phyloP scores from a whole-genome alignment of 2,888 invertebrate genomes.

The Mongoloraphidia duomilia region DNA sequence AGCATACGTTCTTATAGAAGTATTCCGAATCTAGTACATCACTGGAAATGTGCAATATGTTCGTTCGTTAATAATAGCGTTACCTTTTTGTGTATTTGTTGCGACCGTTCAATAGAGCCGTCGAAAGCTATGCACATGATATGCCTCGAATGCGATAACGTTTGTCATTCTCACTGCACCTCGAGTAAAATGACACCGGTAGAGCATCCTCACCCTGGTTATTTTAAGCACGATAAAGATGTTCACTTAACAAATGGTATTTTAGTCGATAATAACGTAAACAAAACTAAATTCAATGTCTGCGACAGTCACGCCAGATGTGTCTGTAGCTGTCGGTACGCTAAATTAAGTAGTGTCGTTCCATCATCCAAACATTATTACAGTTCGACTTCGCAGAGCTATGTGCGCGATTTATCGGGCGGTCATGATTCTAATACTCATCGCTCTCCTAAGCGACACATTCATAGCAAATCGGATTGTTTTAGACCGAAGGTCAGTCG shows the following conservation, averaged over 20 bases:
- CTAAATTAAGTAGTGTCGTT: slow-evolving; percentile 22
- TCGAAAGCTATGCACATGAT: slow-evolving; percentile 20
- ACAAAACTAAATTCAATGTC: not conserved
- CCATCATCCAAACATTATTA: slow-evolving; percentile 13
- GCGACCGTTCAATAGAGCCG: slow-evolving; percentile 11
- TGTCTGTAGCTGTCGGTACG: slow-evolving; percentile 28
- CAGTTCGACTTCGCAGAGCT: slow-evolving; percentile 4
- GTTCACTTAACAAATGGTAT: not conserved
- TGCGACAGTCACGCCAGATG: slow-evolving; percentile 24
- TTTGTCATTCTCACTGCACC: slow-evolving; percentile 20
- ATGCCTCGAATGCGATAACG: slow-evolving; percentile 28
- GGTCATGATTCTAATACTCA: not conserved
- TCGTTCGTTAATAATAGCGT: slow-evolving; percentile 22
- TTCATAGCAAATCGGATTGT: slow-evolving; percentile 32
- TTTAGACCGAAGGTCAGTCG: slow-evolving; percentile 41
- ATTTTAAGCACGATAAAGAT: not conserved
- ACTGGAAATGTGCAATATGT: slow-evolving; percentile 27
- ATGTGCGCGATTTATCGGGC: slow-evolving; percentile 1
- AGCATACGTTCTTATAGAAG: slow-evolving; percentile 7
- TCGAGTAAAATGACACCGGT: slow-evolving; percentile 22
- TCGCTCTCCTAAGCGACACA: slow-evolving; percentile 34
- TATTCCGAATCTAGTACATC: slow-evolving; percentile 16
- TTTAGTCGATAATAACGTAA: not conserved
- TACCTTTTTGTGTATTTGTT: slow-evolving; percentile 17
- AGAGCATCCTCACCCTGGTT: slow-evolving; percentile 20